Conservation (phyloP, 2,888 invertebrate species). For the Listrodromus nycthemerus region DNA sequence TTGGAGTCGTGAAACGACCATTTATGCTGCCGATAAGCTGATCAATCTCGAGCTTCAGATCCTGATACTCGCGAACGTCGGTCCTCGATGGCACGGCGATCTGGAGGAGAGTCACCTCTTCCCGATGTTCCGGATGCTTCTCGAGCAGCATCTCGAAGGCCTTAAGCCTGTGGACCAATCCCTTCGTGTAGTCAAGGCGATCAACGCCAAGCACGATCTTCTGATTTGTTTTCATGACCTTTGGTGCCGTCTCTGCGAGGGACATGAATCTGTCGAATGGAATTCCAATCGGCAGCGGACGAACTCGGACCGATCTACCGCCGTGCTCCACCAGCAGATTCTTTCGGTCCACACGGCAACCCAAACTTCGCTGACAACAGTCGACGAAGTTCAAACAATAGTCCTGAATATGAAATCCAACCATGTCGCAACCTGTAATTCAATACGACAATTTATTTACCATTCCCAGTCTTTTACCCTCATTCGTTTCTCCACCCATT, state of each 20-base stretch:
- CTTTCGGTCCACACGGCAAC: constrained; percentile 95
- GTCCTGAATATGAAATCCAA: constrained; percentile 96
- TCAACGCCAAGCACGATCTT: constrained; percentile 95
- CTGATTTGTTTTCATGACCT: constrained; percentile 89
- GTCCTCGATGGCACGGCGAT: constrained; percentile 95
- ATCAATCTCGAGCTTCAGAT: constrained; percentile 95
- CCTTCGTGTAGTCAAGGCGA: constrained; percentile 96
- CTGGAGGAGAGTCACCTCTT: constrained; percentile 91
- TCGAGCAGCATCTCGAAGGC: constrained; percentile 93
- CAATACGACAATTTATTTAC: neutral
- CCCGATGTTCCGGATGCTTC: constrained; percentile 94
- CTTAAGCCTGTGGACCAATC: constrained; percentile 92
- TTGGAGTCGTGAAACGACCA: constrained; percentile 94
- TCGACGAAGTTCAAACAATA: constrained; percentile 96
- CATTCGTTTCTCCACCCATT: no score
- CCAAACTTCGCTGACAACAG: constrained; percentile 94
- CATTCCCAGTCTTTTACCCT: neutral
- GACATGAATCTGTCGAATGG: constrained; percentile 94
- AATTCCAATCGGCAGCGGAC: constrained; percentile 95
- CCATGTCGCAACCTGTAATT: constrained; percentile 93
- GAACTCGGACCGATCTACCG: constrained; percentile 92
- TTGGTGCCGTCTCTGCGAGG: constrained; percentile 89
- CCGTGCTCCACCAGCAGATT: constrained; percentile 94
- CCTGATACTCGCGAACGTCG: constrained; percentile 95
- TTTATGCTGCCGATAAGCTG: constrained; percentile 95